Evolutionary conservation across 2,113 vertebrate species (phyloP), one percentile per base, ranked within the genome.

Genomic region (Rhynchomys soricoides): DNA sequence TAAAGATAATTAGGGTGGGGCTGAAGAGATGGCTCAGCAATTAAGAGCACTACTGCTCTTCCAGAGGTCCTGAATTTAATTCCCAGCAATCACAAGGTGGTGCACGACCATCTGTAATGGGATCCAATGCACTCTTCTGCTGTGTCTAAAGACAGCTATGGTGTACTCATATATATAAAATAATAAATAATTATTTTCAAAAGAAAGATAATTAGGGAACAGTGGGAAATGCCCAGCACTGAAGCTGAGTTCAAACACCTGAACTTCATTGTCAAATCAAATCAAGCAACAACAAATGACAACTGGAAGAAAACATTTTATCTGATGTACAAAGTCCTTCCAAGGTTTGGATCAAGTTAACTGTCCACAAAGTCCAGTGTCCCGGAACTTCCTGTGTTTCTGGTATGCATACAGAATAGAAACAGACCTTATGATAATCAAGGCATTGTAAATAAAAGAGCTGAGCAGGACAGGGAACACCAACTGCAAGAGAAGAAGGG

Each of bases 361-460:
- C 6, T 55, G 82, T 37, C 34, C 26, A 7, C 12, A 11, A 86
- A 70, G 17, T 19, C 34, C 6, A 7, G 1, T 16, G 55, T 73
- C 52, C 91, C 16, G 0, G 34, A 48, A 74, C 34, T 78, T 75
- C 10, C 62, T 2, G 3, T 7, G 26, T 43, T 34, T 74, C 16
- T 1, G 59, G 73, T 2, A 0, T 31, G 1, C 2, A 17, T 17
- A 21, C 7, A 21, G n/a, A 50, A 17, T 15, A 2, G 22, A 86
- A 96, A 91, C 79, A 92, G 78, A 55, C 59, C 52, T 71, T 31
- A 0, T 0, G 3, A 75, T 8, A 70, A 1, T 85, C 64, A 93
- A 64, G 62, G 89, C 94, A 86, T 71, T 86, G 91, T 24, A 89
- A 96, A 90, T 89, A 40, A 98, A 94, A 97, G 97, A 97, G 96